Percentiles rank a stretch among this genome's conserved stretches.
Evolutionary conservation across 2,113 vertebrate species (phyloP).

Genomic region (Balaeniceps rex): DNA sequence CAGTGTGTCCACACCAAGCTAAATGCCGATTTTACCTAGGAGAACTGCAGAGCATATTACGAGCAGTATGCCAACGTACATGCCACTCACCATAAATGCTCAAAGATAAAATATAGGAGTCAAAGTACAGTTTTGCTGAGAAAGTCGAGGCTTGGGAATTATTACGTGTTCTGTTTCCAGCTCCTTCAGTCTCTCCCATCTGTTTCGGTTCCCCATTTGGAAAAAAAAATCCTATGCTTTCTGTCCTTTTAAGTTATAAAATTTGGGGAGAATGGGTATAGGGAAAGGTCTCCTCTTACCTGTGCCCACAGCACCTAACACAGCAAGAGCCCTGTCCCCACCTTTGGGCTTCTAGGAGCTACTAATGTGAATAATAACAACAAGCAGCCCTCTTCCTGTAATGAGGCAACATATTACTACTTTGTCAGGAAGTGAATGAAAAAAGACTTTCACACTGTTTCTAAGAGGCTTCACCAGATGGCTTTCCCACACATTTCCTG

Average conservation of each 20-base stretch:
- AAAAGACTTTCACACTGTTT: slow-evolving; percentile 27
- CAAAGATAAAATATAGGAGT: neutral
- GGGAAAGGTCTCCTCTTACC: neutral
- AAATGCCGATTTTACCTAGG: neutral
- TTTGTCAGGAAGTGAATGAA: slow-evolving; percentile 60
- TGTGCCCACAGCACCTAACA: neutral
- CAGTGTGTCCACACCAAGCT: neutral
- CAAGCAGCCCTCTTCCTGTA: neutral
- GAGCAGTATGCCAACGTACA: neutral
- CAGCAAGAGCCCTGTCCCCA: neutral
- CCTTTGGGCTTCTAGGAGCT: neutral
- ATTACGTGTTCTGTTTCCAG: slow-evolving; percentile 23
- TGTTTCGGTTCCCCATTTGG: neutral
- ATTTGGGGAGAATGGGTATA: neutral
- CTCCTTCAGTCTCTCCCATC: slow-evolving; percentile 32
- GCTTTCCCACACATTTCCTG: slow-evolving; percentile 67
- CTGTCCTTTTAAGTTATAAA: neutral
- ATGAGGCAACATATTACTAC: slow-evolving; percentile 40
- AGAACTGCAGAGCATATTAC: neutral
- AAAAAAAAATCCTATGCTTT: neutral
- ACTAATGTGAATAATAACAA: neutral
- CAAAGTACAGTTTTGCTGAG: neutral
- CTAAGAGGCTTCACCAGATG: slow-evolving; percentile 49
- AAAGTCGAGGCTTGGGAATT: neutral
- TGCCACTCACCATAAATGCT: neutral